A percentile compares a stretch with the other conserved stretches of the same genome.
These are phyloP conservation scores for Eupithecia abbreviata DNA, from an alignment of 2,888 invertebrate genomes.

Conservation along the genomic window DNA sequence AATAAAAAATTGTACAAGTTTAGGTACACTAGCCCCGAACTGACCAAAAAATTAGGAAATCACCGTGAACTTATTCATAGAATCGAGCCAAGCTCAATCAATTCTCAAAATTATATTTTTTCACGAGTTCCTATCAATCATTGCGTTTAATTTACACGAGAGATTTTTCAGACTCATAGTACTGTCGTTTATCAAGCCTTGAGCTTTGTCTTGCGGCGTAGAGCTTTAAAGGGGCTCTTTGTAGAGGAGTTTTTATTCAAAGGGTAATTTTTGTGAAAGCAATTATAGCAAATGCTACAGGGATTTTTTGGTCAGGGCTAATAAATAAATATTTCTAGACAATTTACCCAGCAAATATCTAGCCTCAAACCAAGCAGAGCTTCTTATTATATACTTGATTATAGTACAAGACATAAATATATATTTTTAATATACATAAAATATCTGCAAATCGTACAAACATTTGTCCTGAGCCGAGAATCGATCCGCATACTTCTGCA, in stretches of 20 bases:
- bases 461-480: not conserved
- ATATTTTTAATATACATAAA: not conserved
- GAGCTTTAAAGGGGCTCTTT: not conserved
- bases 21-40: not conserved
- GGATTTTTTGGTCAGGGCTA: not conserved
- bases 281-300: not conserved
- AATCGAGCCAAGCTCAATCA: conserved; percentile 34
- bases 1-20: not conserved
- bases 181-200: conserved; percentile 70
- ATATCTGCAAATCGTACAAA: not conserved
- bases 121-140: conserved; percentile 64
- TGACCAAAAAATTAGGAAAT: not conserved
- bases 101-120: conserved; percentile 53
- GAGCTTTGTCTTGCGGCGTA: conserved; percentile 65
- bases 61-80: conserved; percentile 15
- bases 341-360: not conserved
- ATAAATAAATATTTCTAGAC: not conserved
- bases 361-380: not conserved
- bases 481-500: not conserved
- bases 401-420: not conserved
- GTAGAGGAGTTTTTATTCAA: conserved; percentile 12
- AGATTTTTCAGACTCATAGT: conserved; percentile 70
- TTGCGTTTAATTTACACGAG: conserved; percentile 64
- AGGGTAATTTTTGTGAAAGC: not conserved
- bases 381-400: not conserved